Base-by-base conservation (phyloP, 2,113 vertebrate genomes). In the Trachemys scripta region DNA sequence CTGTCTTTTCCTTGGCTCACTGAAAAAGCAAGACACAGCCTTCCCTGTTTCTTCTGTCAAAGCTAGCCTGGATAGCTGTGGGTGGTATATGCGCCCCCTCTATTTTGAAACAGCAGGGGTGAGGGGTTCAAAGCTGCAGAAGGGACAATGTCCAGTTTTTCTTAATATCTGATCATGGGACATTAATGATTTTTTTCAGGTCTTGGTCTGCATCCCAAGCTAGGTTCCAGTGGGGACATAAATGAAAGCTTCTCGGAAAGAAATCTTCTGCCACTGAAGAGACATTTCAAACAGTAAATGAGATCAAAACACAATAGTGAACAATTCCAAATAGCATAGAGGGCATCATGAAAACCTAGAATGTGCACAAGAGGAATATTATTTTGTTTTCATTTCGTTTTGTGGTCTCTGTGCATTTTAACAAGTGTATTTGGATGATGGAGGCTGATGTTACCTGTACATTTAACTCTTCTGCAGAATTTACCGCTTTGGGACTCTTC, bases 361-460 rank as follows among this genome's bases (percentile, higher is more conserved):
- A 88, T 57, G 80, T 50, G 88, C 25, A 90, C 47, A 91, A 81
- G 78, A 76, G 54, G 85, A 38, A 31, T 78, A 91, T 31, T 90
- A 57, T 56, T 96, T 91, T 91, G 50, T 90, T 96, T 97, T 87
- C 35, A 87, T 96, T 97, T 95, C 84, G 54, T 97, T 94, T 87
- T 85, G 62, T 81, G 94, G 62, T 22, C 45, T 42, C 80, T 84
- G 82, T 90, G 45, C 81, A 91, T 83, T 96, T 96, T 87, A 94
- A 91, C 29, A 91, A 92, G 82, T 56, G 83, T 88, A 84, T 91
- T 84, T 90, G 78, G 56, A 81, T 31, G 31, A 25, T 54, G 42
- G 0, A 4, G 96, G 75, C 19, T 65, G 57, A 17, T 9, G 17
- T 5, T 89, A 82, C 45, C 84, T 93, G 81, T 86, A 29, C 10